A percentile compares a stretch with the other conserved stretches of the same genome.
These are phyloP conservation scores for Isaurus tuberculatus DNA, from an alignment of 92 coral and sea anemone species.

Conservation along the genomic window DNA sequence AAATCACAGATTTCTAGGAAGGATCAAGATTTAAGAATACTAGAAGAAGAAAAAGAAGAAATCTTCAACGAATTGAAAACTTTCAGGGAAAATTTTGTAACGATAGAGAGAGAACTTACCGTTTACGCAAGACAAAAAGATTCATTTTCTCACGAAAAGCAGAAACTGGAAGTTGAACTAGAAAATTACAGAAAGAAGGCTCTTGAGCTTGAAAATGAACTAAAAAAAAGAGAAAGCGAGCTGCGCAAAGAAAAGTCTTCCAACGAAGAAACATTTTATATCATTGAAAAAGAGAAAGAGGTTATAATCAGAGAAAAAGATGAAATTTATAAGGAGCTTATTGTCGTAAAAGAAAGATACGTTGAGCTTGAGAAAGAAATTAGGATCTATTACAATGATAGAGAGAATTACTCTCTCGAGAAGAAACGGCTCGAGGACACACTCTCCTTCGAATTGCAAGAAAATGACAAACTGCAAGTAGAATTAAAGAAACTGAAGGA, in stretches of 20 bases:
- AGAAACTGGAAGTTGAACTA: conserved; percentile 63
- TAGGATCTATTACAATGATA: conserved; percentile 20
- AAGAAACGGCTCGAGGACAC: conserved; percentile 21
- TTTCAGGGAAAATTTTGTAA: conserved; percentile 64
- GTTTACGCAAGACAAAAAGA: conserved; percentile 62
- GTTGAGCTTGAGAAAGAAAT: conserved; percentile 66
- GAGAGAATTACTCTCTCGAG: conserved; percentile 38
- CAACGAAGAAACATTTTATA: neutral
- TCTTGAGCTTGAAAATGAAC: conserved; percentile 39
- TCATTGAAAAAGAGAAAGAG: conserved; percentile 43
- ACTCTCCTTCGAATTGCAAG: conserved; percentile 5
- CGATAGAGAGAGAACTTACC: conserved; percentile 64
- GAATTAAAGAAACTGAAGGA: conserved; percentile 32
- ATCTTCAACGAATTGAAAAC: conserved; percentile 61
- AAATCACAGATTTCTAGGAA: conserved; percentile 59
- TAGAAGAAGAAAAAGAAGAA: conserved; percentile 74
- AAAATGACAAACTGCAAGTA: conserved; percentile 45
- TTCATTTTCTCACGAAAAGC: conserved; percentile 54
- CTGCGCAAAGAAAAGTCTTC: conserved; percentile 38
- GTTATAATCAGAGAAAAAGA: conserved; percentile 58
- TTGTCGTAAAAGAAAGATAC: conserved; percentile 64
- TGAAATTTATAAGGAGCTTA: conserved; percentile 67
- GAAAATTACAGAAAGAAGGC: conserved; percentile 58
- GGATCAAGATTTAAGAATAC: conserved; percentile 52
- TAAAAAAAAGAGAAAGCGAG: neutral